Base-by-base conservation (phyloP, 2,888 invertebrate genomes). In the Bellardia pandia region DNA sequence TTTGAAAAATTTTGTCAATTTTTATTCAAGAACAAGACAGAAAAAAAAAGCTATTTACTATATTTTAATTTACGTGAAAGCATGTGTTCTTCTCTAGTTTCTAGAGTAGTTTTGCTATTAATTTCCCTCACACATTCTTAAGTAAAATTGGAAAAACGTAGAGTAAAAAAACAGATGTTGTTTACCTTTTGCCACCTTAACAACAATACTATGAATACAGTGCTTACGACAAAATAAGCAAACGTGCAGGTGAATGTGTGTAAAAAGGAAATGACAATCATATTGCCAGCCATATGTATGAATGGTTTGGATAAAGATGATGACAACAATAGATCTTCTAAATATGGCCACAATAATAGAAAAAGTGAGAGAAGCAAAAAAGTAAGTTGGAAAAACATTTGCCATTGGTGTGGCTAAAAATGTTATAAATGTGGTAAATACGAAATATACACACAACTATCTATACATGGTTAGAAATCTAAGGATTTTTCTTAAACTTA, bases 351-450 rank as follows among this genome's bases (percentile, higher is more conserved):
- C 56, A 74, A 60, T 51, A 72, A 33, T 64, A 58, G 14, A 23
- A 69, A 69, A 13, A 30, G 14, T 23, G 60, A 40, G 33, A 58
- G 14, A 74, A 62, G 60, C 42, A 14, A 58, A 69, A 74, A 51
- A 23, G 48, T 85, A 23, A 64, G 14, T 37, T 23, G 6, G 30
- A 64, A 77, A 60, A 90, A 89, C 89, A 91, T 91, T 90, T 90
- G 90, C 91, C 91, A 90, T 80, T 58, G 64, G 62, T 30, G 66
- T 64, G 83, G 40, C 71, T 76, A 80, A 23, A 86, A 72, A 86
- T 86, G 33, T 86, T 76, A 79, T 58, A 56, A 64, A 76, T 79
- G 76, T 76, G 66, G 76, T 76, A 79, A 76, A 40, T 53, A 23
- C 66, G 60, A 33, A 62, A 68, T 16, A 56, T 23, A 40, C 13